These are phyloP conservation scores for Microctenopoma steveboyesi DNA, from an alignment of 2,797 vertebrate species.

Conservation along the genomic window DNA sequence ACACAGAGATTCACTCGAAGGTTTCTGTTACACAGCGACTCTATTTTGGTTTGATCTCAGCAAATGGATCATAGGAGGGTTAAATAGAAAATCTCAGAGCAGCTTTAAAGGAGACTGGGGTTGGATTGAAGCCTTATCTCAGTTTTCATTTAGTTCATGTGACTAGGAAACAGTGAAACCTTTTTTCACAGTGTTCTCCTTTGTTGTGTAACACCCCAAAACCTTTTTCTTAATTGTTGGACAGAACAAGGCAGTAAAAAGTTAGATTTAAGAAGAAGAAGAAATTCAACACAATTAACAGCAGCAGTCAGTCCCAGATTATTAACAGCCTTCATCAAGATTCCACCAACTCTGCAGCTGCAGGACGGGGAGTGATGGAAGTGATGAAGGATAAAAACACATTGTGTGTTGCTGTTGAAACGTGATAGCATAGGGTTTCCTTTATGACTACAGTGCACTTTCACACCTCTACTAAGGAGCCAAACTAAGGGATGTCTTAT, in stretches of 20 bases:
- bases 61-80: background rate
- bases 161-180: background rate
- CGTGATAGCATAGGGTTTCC: constrained; percentile 12
- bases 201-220: background rate
- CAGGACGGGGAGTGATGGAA: constrained; percentile 25
- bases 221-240: background rate
- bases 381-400: constrained; percentile 57
- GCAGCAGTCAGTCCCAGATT: constrained; percentile 5
- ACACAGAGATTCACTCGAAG: background rate
- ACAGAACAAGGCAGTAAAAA: background rate
- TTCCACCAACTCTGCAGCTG: constrained; percentile 13
- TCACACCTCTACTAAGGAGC: background rate
- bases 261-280: background rate
- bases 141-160: background rate
- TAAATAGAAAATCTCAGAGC: constrained; percentile 8
- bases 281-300: constrained; percentile 12
- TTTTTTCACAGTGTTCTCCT: background rate
- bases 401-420: constrained; percentile 30
- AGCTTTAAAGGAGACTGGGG: background rate
- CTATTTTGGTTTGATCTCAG: constrained; percentile 4
- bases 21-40: background rate
- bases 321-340: constrained; percentile 4
- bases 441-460: background rate
- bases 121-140: background rate
- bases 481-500: background rate